Evolutionary conservation across 2,888 invertebrate genomes (phyloP).

Genomic region (Nomada goodeniana): DNA sequence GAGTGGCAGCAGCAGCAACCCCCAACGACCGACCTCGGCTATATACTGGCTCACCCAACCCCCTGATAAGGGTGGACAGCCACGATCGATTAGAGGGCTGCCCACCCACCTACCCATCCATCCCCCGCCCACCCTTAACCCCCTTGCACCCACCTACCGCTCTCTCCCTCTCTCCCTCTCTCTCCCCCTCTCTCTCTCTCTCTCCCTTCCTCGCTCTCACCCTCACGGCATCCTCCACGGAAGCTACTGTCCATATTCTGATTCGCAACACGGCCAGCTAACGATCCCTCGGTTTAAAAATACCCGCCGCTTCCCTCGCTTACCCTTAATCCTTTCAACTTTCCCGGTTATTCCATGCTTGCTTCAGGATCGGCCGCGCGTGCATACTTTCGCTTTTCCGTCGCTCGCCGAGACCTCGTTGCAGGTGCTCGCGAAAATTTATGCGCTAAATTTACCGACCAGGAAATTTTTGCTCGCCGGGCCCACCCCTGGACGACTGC

Average conservation of each 20-base stretch:
- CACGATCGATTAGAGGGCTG: slow-evolving; percentile 84
- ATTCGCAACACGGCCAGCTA: slow-evolving; percentile 77
- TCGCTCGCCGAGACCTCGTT: not conserved
- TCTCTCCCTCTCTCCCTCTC: slow-evolving; percentile 55
- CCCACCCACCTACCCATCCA: slow-evolving; percentile 75
- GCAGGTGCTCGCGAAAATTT: slow-evolving; percentile 34
- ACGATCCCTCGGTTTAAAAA: slow-evolving; percentile 72
- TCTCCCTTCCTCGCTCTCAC: no score
- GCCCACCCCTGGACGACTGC: no score
- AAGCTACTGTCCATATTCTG: slow-evolving; percentile 74
- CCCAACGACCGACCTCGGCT: slow-evolving; percentile 74
- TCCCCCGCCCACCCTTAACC: slow-evolving; percentile 59
- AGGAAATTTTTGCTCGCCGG: slow-evolving; percentile 37
- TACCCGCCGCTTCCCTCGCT: slow-evolving; percentile 46
- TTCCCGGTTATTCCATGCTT: slow-evolving; percentile 30
- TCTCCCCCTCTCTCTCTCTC: slow-evolving; percentile 8
- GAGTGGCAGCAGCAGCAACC: slow-evolving; percentile 67
- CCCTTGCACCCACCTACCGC: slow-evolving; percentile 62
- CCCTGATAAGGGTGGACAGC: slow-evolving; percentile 85
- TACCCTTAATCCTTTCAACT: slow-evolving; percentile 42
- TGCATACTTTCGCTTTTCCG: slow-evolving; percentile 50
- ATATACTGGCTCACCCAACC: slow-evolving; percentile 76
- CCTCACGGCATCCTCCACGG: slow-evolving; percentile 60
- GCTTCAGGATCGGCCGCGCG: slow-evolving; percentile 27
- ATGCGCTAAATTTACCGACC: slow-evolving; percentile 30